Conservation (phyloP, 2,797 vertebrate genomes). For the Cuniculus paca region DNA sequence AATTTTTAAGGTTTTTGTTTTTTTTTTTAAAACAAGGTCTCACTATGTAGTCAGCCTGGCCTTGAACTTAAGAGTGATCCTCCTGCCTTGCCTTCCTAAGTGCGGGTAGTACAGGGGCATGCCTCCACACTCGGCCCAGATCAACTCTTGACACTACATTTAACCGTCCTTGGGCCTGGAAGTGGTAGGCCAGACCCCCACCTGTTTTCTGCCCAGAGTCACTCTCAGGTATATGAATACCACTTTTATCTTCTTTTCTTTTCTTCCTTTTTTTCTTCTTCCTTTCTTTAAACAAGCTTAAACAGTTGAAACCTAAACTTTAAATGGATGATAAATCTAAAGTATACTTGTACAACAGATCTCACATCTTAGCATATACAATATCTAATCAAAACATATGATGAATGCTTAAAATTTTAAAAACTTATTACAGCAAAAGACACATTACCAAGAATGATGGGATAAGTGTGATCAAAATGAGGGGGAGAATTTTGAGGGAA, state of each 20-base stretch:
- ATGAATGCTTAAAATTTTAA: not conserved
- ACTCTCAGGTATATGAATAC: not conserved
- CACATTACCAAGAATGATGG: not conserved
- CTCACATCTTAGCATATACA: not conserved
- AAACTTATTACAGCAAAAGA: not conserved
- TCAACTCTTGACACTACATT: not conserved
- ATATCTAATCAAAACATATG: not conserved
- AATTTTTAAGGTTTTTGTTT: not conserved
- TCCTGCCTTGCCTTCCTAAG: not conserved
- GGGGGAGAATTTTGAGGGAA: not conserved
- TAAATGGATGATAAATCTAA: slow-evolving; percentile 47
- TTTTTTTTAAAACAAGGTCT: not conserved
- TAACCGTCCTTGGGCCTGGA: not conserved
- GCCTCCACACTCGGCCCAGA: not conserved
- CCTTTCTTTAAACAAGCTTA: slow-evolving; percentile 12
- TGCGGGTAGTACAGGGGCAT: not conserved
- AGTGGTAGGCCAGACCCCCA: not conserved
- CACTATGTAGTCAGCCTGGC: not conserved
- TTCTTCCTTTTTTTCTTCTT: not conserved
- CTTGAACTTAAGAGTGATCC: not conserved
- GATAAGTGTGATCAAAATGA: not conserved
- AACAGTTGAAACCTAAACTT: not conserved
- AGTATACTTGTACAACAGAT: not conserved
- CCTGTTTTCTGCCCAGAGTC: slow-evolving; percentile 21
- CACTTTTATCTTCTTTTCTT: not conserved